Base-by-base conservation (phyloP, 1,140 invertebrate genomes). In the Drosophila ironensis region DNA sequence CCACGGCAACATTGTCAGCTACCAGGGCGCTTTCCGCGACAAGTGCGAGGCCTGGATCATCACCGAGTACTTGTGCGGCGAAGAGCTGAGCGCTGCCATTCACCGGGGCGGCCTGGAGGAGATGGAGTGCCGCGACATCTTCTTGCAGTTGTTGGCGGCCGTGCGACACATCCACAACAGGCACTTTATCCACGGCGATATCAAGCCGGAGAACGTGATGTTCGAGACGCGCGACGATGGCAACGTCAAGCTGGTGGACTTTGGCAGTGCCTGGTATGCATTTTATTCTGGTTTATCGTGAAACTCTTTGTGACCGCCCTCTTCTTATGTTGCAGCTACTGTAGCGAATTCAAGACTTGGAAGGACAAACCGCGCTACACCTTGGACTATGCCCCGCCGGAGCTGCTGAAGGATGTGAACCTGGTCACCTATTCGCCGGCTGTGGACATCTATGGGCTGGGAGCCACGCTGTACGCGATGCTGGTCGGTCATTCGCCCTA, bases 391-490 rank as follows among this genome's bases (percentile, higher is more conserved):
- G 97, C 96, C 4, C 96, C 97, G 1, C 97, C 97, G 1, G 97
- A 98, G 90, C 95, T 98, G 1, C 87, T 98, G 0, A 90, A 91
- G 40, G 91, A 91, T 46, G 57, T 75, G 37, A 90, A 90, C n/a
- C 75, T 76, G 0, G 91, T 91, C 50, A 92, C 91, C 0, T 97
- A 98, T 88, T 95, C 96, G 84, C 94, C 97, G 86, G 95, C 95
- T 66, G 97, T 97, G 92, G 97, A 98, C 91, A 89, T 98, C 12
- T 98, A 97, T 95, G 96, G 95, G 87, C 90, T 98, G 5, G 97
- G 97, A 2, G 96, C 96, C 1, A 95, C 97, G 68, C 87, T 97
- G 88, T 98, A 97, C 74, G 95, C 95, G 1, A 96, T 98, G 95
- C 87, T 97, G 2, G 95, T 94, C 67, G 96, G 96, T 0, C 93